These are phyloP conservation scores for Drosophila ercepeae DNA, from an alignment of 1,140 invertebrate genomes.

Conservation along the genomic window DNA sequence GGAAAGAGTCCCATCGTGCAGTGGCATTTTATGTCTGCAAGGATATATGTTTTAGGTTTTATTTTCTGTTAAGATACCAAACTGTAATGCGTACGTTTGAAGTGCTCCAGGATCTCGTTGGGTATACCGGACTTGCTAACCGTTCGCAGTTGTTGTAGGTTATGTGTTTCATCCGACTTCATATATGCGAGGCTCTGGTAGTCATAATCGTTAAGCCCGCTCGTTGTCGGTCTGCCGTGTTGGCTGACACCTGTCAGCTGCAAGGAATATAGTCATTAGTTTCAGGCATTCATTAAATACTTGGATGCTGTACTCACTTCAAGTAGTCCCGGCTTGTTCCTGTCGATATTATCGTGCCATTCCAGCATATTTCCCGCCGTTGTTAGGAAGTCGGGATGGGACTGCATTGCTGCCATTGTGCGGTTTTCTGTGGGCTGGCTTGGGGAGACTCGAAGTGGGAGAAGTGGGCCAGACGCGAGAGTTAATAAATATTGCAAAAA, in stretches of 20 bases:
- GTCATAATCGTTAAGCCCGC: slow-evolving; percentile 95
- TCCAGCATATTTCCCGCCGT: slow-evolving; percentile 79
- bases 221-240: slow-evolving; percentile 84
- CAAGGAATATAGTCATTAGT: neutral
- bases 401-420: slow-evolving; percentile 35
- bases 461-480: neutral
- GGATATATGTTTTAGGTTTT: no score
- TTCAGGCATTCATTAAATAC: neutral
- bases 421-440: neutral
- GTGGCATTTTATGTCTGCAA: slow-evolving; percentile 94
- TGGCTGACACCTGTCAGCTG: slow-evolving; percentile 79
- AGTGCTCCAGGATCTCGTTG: slow-evolving; percentile 96
- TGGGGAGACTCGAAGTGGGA: neutral
- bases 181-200: slow-evolving; percentile 91
- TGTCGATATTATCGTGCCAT: slow-evolving; percentile 66
- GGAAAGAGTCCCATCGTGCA: slow-evolving; percentile 98
- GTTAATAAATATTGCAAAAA: neutral
- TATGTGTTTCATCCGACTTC: slow-evolving; percentile 86
- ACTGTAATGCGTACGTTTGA: slow-evolving; percentile 90
- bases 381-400: slow-evolving; percentile 59
- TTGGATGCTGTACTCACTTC: slow-evolving; percentile 48
- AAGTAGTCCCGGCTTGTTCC: slow-evolving; percentile 66
- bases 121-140: slow-evolving; percentile 94
- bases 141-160: slow-evolving; percentile 91
- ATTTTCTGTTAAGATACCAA: no score